These are phyloP conservation scores for Holcopasites calliopsidis DNA, from an alignment of 1,140 invertebrate species.

Conservation along the genomic window DNA sequence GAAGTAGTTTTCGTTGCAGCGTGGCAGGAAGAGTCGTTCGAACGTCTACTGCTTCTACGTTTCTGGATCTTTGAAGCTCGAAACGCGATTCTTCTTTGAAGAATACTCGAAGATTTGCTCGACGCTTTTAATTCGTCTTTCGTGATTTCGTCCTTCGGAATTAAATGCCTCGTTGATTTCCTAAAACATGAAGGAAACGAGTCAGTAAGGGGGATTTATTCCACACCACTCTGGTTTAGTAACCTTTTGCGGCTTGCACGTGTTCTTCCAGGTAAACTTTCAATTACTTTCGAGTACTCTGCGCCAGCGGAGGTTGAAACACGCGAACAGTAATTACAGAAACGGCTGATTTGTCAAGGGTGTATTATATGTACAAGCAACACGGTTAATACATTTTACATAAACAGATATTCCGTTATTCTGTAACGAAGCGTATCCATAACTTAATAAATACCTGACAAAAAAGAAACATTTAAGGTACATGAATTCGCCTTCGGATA, in stretches of 20 bases:
- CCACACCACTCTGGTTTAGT: not conserved
- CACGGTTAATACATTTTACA: too few species aligned
- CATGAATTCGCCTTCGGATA: too few species aligned
- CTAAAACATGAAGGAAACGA: conserved; percentile 57
- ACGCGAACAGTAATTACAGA: not conserved
- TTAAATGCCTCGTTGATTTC: conserved; percentile 19
- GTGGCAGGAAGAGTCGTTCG: not conserved
- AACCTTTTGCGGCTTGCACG: not conserved
- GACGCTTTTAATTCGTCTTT: not conserved
- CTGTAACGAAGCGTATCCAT: too few species aligned
- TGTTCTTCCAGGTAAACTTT: not conserved
- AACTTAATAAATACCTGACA: too few species aligned
- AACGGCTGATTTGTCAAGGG: not conserved
- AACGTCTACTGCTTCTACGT: not conserved
- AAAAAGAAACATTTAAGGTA: too few species aligned
- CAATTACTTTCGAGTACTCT: not conserved
- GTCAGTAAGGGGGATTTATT: conserved; percentile 9
- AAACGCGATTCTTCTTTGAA: conserved; percentile 3
- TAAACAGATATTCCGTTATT: too few species aligned
- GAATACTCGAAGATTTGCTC: not conserved
- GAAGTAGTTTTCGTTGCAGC: not conserved
- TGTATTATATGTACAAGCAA: not conserved
- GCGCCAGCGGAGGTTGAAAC: not conserved
- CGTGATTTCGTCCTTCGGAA: not conserved
- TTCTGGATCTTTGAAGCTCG: not conserved